Evolutionary conservation across 2,888 invertebrate species (phyloP).

Genomic region (Gasteruption jaculator): DNA sequence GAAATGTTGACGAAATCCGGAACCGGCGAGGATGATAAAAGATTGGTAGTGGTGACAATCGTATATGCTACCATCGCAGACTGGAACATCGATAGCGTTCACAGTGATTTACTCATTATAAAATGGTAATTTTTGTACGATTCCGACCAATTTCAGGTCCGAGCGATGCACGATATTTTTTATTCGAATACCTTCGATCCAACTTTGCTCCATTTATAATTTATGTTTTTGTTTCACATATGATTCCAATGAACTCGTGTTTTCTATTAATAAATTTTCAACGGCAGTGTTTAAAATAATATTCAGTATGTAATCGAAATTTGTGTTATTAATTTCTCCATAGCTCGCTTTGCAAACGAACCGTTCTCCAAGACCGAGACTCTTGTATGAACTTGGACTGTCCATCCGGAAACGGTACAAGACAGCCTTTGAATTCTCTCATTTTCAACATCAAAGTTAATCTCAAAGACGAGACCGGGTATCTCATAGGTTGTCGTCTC

Average conservation of each 20-base stretch:
- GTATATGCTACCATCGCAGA: constrained; percentile 65
- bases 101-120: constrained; percentile 24
- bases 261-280: constrained; percentile 5
- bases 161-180: too few relatives aligned
- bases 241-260: too few relatives aligned
- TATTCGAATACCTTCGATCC: too few relatives aligned
- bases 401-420: constrained; percentile 43
- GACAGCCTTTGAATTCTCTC: constrained; percentile 33
- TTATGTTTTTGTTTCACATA: too few relatives aligned
- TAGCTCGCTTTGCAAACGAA: constrained; percentile 42
- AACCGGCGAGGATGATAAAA: constrained; percentile 38
- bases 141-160: too few relatives aligned
- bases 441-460: constrained; percentile 41
- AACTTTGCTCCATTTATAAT: too few relatives aligned
- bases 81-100: constrained; percentile 65
- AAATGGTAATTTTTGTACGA: constrained; percentile 34
- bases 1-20: constrained; percentile 46
- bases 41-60: constrained; percentile 65
- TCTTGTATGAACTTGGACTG: constrained; percentile 48
- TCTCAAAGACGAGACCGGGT: constrained; percentile 45
- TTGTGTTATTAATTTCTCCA: too few relatives aligned
- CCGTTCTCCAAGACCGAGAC: constrained; percentile 32
- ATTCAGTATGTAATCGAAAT: too few relatives aligned
- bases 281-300: too few relatives aligned
- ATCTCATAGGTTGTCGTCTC: constrained; percentile 45